phyloP scores from a whole-genome alignment of 2,797 vertebrate species.

The Cetoscarus ocellatus region DNA sequence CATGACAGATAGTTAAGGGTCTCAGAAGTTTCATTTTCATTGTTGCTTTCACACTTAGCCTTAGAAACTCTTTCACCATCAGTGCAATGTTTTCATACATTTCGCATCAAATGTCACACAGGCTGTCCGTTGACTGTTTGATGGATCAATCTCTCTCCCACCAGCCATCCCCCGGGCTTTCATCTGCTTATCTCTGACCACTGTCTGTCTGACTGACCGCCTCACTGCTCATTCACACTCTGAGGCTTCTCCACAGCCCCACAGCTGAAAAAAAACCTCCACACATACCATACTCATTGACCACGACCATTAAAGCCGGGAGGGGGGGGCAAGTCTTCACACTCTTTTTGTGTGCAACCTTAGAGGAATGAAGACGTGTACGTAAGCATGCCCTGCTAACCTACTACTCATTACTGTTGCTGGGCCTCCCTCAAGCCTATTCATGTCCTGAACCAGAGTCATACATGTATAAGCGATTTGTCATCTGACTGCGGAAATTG shows the following conservation, averaged over 20 bases:
- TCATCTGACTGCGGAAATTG: constrained; percentile 51
- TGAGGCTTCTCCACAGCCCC: constrained; percentile 61
- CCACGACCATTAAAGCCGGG: constrained; percentile 50
- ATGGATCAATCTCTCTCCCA: constrained; percentile 82
- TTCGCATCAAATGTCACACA: constrained; percentile 77
- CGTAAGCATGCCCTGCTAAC: constrained; percentile 16
- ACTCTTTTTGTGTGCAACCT: constrained; percentile 12
- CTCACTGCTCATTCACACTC: constrained; percentile 78
- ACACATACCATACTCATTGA: constrained; percentile 60
- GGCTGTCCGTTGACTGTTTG: constrained; percentile 71
- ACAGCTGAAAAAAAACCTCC: constrained; percentile 50
- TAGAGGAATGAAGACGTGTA: constrained; percentile 29
- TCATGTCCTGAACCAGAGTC: constrained; percentile 49
- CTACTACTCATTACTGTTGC: constrained; percentile 6
- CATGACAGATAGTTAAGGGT: not conserved
- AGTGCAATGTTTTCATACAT: constrained; percentile 55
- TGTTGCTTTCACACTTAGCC: constrained; percentile 20
- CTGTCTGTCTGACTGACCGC: constrained; percentile 81
- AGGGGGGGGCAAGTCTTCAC: constrained; percentile 26
- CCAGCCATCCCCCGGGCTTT: constrained; percentile 77
- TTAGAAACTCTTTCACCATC: constrained; percentile 37
- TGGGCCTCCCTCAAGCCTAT: constrained; percentile 50
- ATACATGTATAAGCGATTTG: constrained; percentile 60
- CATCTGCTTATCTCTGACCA: constrained; percentile 84
- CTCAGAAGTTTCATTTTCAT: constrained; percentile 22